Percentiles rank a stretch among this genome's conserved stretches.
Evolutionary conservation across 2,797 vertebrate species (phyloP).

Genomic region (Sardinella longiceps): DNA sequence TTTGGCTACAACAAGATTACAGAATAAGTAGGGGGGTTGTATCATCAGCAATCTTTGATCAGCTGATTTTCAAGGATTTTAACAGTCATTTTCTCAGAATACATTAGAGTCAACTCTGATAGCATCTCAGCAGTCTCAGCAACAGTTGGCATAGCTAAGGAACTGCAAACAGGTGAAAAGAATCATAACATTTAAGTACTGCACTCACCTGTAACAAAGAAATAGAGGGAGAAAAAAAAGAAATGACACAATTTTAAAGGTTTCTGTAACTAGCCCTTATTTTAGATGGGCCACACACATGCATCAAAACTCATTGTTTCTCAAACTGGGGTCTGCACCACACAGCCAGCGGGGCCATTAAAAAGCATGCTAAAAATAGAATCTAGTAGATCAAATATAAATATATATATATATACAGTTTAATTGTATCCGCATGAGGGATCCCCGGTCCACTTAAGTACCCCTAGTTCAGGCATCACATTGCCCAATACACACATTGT

Average conservation of each 20-base stretch:
- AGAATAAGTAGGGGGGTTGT: background rate
- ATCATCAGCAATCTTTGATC: conserved; percentile 20
- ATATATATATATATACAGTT: no score
- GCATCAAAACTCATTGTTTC: background rate
- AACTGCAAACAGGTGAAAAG: conserved; percentile 12
- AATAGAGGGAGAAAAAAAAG: background rate
- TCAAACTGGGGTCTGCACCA: no score
- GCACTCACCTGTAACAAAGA: background rate
- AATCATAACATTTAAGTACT: background rate
- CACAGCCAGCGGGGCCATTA: no score
- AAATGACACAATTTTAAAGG: background rate
- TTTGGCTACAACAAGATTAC: background rate
- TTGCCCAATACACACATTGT: no score
- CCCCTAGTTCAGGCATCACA: no score
- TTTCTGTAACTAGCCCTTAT: background rate
- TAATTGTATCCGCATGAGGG: no score
- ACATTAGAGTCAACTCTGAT: background rate
- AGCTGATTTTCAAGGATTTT: conserved; percentile 24
- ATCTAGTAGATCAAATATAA: no score
- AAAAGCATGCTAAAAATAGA: no score
- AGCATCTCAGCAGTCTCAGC: background rate
- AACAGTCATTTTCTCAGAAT: background rate
- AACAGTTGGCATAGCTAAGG: conserved; percentile 19
- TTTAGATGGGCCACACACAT: background rate
- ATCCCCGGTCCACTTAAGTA: no score